phyloP scores from a whole-genome alignment of 2,113 vertebrate species.

The Sinocyclocheilus anophthalmus region DNA sequence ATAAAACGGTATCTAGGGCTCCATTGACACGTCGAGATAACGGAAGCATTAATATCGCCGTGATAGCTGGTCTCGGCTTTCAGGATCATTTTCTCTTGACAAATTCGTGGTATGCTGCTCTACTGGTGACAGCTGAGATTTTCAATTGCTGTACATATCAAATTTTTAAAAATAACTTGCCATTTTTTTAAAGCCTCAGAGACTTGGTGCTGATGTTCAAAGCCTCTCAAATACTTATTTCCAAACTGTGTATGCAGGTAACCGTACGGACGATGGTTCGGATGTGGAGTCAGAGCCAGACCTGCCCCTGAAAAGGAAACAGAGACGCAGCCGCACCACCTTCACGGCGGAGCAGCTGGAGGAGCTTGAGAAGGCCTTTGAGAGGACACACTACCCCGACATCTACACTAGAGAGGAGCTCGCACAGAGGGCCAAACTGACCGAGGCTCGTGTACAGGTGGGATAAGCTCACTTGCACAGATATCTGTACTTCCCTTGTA shows the following conservation, averaged over 20 bases:
- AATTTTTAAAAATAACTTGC: background rate
- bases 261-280: conserved; percentile 91
- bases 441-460: conserved; percentile 95
- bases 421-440: conserved; percentile 97
- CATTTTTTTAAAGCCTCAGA: background rate
- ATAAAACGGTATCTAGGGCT: conserved; percentile 45
- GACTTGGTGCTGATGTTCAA: background rate
- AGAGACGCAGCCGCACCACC: conserved; percentile 94
- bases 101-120: background rate
- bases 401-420: conserved; percentile 98
- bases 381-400: conserved; percentile 97
- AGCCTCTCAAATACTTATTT: background rate
- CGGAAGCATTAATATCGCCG: conserved; percentile 51
- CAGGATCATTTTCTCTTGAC: background rate
- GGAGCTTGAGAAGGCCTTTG: conserved; percentile 98
- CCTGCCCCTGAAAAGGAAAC: conserved; percentile 95
- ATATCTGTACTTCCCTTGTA: no score
- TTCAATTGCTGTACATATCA: background rate
- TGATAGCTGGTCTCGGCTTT: conserved; percentile 30
- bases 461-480: conserved; percentile 37
- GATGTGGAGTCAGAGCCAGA: conserved; percentile 96
- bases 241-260: conserved; percentile 75
- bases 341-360: conserved; percentile 98
- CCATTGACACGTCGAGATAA: conserved; percentile 51
- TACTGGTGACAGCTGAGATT: background rate